These are phyloP conservation scores for Ophioninae sp. DNA, from an alignment of 2,888 invertebrate genomes.

Conservation along the genomic window DNA sequence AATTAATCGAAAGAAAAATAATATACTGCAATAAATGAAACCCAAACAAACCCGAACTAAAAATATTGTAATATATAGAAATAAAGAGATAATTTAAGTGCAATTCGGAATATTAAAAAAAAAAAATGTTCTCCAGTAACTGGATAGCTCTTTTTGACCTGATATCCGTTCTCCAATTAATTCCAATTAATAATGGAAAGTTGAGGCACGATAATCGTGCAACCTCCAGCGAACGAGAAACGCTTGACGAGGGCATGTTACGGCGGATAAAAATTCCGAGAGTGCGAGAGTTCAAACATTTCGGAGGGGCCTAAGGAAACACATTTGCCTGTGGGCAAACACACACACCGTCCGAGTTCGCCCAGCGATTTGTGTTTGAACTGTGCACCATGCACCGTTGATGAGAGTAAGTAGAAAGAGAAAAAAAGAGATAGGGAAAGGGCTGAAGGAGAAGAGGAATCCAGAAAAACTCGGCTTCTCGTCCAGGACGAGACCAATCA, in stretches of 20 bases:
- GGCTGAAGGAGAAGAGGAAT: neutral
- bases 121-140: neutral
- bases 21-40: neutral
- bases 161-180: neutral
- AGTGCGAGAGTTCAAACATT: conserved; percentile 74
- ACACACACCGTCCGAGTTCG: conserved; percentile 62
- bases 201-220: neutral
- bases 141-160: neutral
- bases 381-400: conserved; percentile 37
- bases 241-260: conserved; percentile 23
- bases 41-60: neutral
- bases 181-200: conserved; percentile 23
- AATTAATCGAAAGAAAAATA: neutral
- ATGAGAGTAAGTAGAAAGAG: conserved; percentile 43
- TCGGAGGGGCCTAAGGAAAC: conserved; percentile 79
- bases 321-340: conserved; percentile 80
- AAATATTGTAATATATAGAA: neutral
- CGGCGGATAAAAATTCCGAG: conserved; percentile 5
- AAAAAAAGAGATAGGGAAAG: conserved; percentile 25
- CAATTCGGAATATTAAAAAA: neutral
- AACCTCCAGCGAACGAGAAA: conserved; percentile 17
- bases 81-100: neutral
- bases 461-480: neutral
- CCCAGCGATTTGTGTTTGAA: conserved; percentile 30
- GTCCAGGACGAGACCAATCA: conserved; percentile 9